Percentiles rank a stretch among this genome's conserved stretches.
phyloP scores from a whole-genome alignment of 2,888 invertebrate species.

The Cryptocephalus primarius region DNA sequence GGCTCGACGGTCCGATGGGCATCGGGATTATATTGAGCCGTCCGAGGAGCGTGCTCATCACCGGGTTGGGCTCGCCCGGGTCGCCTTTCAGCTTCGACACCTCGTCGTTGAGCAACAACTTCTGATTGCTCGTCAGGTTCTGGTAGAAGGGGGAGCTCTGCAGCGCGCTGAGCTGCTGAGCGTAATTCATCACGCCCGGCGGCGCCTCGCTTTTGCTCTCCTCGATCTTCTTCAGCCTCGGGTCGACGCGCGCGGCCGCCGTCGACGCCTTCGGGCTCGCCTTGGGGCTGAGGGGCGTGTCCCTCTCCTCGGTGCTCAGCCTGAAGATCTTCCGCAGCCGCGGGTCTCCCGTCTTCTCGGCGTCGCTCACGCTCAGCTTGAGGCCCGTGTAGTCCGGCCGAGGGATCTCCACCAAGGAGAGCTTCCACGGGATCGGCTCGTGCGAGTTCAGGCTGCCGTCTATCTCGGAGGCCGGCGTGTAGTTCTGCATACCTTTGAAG shows the following conservation, averaged over 20 bases:
- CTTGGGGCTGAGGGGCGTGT: conserved; percentile 48
- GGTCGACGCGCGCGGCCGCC: conserved; percentile 20
- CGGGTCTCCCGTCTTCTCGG: conserved; percentile 65
- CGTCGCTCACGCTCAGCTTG: conserved; percentile 57
- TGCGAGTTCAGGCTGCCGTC: conserved; percentile 73
- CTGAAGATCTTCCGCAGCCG: conserved; percentile 65
- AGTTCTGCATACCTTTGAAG: conserved; percentile 68
- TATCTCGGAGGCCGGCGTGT: conserved; percentile 77
- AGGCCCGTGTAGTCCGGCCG: conserved; percentile 66
- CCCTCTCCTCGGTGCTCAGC: conserved; percentile 47
- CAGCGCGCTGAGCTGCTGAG: conserved; percentile 52
- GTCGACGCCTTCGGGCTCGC: conserved; percentile 35
- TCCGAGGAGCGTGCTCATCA: conserved; percentile 51
- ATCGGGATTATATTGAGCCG: conserved; percentile 43
- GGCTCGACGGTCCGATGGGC: conserved; percentile 24
- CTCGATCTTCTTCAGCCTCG: conserved; percentile 28
- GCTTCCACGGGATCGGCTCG: conserved; percentile 59
- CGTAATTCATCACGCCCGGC: conserved; percentile 36
- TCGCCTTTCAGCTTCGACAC: conserved; percentile 43
- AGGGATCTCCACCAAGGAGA: conserved; percentile 51
- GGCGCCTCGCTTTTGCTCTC: conserved; percentile 12
- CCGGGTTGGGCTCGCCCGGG: conserved; percentile 43
- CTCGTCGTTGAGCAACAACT: conserved; percentile 60
- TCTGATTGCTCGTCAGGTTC: conserved; percentile 59
- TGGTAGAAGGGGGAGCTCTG: conserved; percentile 62